A percentile compares a stretch with the other conserved stretches of the same genome.
These are phyloP conservation scores for Strix aluco DNA, from an alignment of 2,113 vertebrate genomes.

Conservation along the genomic window DNA sequence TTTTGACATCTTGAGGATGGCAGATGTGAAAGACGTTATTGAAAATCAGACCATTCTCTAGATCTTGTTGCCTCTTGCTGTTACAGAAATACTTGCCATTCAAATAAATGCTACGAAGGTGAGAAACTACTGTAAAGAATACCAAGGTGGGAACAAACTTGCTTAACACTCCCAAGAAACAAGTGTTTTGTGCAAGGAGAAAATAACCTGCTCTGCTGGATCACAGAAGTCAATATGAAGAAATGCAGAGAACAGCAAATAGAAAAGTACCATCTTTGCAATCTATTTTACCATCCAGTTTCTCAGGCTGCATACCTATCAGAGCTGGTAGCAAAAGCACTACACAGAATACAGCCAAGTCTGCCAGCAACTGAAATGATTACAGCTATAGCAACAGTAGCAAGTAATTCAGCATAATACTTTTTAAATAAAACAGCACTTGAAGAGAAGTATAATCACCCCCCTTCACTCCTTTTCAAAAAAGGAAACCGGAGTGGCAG, in stretches of 20 bases:
- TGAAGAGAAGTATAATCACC: not conserved
- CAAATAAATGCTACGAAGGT: not conserved
- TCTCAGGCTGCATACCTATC: not conserved
- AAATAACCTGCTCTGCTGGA: not conserved
- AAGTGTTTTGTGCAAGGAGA: not conserved
- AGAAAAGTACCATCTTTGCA: not conserved
- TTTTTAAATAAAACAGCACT: conserved; percentile 21
- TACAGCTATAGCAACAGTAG: not conserved
- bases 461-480: not conserved
- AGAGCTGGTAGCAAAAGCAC: not conserved
- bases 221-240: not conserved
- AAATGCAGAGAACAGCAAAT: not conserved
- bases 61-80: not conserved
- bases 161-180: not conserved
- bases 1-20: not conserved
- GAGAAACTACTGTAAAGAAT: not conserved
- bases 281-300: not conserved
- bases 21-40: not conserved
- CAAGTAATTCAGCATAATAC: not conserved
- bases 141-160: not conserved
- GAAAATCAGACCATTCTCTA: not conserved
- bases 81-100: not conserved
- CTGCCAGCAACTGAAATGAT: not conserved
- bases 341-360: not conserved
- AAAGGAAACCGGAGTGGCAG: not conserved